Conservation (phyloP, 1,140 invertebrate species). For the Drosophila truncata region DNA sequence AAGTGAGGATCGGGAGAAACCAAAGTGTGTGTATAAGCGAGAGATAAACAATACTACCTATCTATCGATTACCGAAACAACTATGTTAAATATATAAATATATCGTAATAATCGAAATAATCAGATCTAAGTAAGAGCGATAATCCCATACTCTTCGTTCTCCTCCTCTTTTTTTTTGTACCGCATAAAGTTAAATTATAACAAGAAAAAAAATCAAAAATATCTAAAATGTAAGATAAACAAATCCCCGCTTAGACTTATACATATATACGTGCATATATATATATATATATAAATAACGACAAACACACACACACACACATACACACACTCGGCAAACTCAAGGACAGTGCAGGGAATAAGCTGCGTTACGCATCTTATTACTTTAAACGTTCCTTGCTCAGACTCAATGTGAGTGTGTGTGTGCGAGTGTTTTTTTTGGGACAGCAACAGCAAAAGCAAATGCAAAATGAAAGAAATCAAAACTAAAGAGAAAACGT, state of each 20-base stretch:
- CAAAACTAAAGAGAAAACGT: slow-evolving; percentile 45
- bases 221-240: slow-evolving; percentile 51
- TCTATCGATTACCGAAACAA: slow-evolving; percentile 51
- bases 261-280: slow-evolving; percentile 40
- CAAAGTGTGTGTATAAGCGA: slow-evolving; percentile 55
- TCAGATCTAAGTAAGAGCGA: slow-evolving; percentile 35
- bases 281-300: slow-evolving; percentile 6
- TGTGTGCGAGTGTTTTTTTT: slow-evolving; percentile 15
- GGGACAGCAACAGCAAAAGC: slow-evolving; percentile 23
- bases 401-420: slow-evolving; percentile 1
- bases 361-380: slow-evolving; percentile 1
- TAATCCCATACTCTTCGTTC: slow-evolving; percentile 29
- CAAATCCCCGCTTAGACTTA: slow-evolving; percentile 41
- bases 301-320: neutral
- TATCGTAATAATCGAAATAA: slow-evolving; percentile 47
- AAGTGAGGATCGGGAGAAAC: slow-evolving; percentile 28
- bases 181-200: slow-evolving; percentile 41
- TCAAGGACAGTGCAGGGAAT: neutral
- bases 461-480: slow-evolving; percentile 49
- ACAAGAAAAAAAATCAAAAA: slow-evolving; percentile 35
- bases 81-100: slow-evolving; percentile 38
- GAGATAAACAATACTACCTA: slow-evolving; percentile 51
- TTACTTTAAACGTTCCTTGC: neutral
- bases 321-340: neutral
- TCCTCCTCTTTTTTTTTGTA: slow-evolving; percentile 39